phyloP scores from a whole-genome alignment of 2,113 vertebrate species.

The Nycticorax nycticorax region DNA sequence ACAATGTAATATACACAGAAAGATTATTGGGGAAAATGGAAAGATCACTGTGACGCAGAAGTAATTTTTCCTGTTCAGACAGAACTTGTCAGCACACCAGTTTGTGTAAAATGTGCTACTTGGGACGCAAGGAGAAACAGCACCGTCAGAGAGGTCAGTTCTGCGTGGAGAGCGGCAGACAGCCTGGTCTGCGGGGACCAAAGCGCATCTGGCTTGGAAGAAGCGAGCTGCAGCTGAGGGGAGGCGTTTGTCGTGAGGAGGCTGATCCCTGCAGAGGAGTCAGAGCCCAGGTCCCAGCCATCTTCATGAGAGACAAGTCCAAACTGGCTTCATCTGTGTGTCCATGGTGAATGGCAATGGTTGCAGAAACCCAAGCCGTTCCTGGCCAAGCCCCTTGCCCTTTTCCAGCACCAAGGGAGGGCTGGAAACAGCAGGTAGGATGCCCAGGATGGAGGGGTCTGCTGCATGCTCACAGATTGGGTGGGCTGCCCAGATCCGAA shows the following conservation, averaged over 20 bases:
- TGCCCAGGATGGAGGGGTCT: background rate
- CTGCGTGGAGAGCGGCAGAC: background rate
- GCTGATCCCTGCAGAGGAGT: background rate
- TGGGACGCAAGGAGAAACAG: background rate
- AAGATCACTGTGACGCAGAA: background rate
- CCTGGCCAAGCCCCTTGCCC: background rate
- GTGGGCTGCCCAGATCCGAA: background rate
- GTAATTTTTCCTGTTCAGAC: constrained; percentile 1
- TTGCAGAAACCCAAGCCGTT: background rate
- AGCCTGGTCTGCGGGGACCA: background rate
- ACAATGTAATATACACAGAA: background rate
- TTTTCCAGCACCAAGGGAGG: background rate
- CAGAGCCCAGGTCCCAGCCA: background rate
- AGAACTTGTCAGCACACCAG: background rate
- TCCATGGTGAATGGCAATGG: background rate
- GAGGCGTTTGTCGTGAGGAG: background rate
- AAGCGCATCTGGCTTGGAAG: background rate
- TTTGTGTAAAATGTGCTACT: background rate
- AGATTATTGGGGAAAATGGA: background rate
- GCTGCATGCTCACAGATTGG: background rate
- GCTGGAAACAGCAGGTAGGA: background rate
- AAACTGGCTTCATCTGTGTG: background rate
- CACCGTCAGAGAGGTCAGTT: background rate
- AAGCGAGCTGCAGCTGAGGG: background rate
- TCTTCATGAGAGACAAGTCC: background rate